phyloP scores from a whole-genome alignment of 1,140 invertebrate species.

The Drosophila funebris region DNA sequence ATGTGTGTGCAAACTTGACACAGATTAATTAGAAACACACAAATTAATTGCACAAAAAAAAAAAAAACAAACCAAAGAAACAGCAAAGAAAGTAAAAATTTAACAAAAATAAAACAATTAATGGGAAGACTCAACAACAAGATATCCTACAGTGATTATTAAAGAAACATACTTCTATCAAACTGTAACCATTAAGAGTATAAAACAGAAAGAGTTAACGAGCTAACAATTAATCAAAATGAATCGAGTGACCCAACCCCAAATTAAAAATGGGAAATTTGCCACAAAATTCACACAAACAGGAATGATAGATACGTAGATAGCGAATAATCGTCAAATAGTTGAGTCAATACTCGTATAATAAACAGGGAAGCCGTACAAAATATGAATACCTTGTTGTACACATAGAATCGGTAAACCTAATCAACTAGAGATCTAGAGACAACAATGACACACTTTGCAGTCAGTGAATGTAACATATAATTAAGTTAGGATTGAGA shows the following conservation, averaged over 20 bases:
- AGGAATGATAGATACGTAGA: neutral
- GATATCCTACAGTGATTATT: neutral
- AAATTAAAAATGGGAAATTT: conserved; percentile 13
- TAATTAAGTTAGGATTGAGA: neutral
- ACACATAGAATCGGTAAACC: neutral
- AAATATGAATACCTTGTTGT: neutral
- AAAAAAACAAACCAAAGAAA: too few species aligned
- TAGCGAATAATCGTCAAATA: conserved; percentile 39
- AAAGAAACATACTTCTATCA: neutral
- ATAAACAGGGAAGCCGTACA: conserved; percentile 16
- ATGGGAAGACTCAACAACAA: neutral
- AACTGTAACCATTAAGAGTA: neutral
- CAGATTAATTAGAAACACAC: conserved; percentile 41
- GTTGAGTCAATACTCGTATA: conserved; percentile 42
- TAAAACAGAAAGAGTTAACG: neutral
- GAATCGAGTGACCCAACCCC: neutral
- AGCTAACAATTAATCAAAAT: conserved; percentile 15
- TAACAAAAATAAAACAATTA: conserved; percentile 14
- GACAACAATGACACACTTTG: conserved; percentile 35
- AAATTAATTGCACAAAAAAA: conserved; percentile 20
- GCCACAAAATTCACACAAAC: conserved; percentile 7
- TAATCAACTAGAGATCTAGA: neutral
- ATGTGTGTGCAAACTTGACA: conserved; percentile 52
- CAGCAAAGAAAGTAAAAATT: conserved; percentile 13
- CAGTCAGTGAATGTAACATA: neutral